phyloP scores from a whole-genome alignment of 1,140 invertebrate genomes.

The Geopemphigus sp. region DNA sequence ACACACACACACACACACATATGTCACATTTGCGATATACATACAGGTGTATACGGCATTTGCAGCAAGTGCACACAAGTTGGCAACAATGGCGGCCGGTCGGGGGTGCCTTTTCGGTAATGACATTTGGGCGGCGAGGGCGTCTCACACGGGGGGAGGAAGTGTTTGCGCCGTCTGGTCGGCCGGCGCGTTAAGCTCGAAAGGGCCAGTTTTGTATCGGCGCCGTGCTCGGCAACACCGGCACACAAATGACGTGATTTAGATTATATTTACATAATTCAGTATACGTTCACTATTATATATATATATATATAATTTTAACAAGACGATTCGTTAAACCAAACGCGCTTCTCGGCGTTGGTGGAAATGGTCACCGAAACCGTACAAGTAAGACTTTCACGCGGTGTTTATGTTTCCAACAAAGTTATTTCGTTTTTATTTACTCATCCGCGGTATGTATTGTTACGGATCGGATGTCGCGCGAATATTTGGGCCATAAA shows the following conservation, averaged over 20 bases:
- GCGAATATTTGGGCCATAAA: too few species aligned
- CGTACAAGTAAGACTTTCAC: conserved; percentile 37
- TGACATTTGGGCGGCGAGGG: conserved; percentile 33
- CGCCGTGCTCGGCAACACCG: conserved; percentile 43
- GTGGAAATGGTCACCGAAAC: conserved; percentile 43
- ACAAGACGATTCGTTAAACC: background rate
- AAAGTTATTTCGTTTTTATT: too few species aligned
- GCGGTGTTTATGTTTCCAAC: too few species aligned
- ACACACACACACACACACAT: background rate
- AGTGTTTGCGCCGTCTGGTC: conserved; percentile 15
- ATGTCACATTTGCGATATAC: background rate
- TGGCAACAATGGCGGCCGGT: conserved; percentile 30
- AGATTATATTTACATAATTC: too few species aligned
- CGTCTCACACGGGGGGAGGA: background rate
- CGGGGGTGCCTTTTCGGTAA: conserved; percentile 22
- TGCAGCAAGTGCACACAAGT: conserved; percentile 12
- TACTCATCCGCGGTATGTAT: too few species aligned
- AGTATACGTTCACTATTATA: background rate
- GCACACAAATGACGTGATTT: conserved; percentile 33
- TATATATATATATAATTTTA: background rate
- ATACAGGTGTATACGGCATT: background rate
- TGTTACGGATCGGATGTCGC: too few species aligned
- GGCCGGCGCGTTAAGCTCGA: conserved; percentile 37
- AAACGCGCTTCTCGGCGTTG: background rate
- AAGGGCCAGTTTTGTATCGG: conserved; percentile 43